A percentile compares a stretch with the other conserved stretches of the same genome.
These are phyloP conservation scores for Brevimyrus niger DNA, from an alignment of 2,113 vertebrate species.

Conservation along the genomic window DNA sequence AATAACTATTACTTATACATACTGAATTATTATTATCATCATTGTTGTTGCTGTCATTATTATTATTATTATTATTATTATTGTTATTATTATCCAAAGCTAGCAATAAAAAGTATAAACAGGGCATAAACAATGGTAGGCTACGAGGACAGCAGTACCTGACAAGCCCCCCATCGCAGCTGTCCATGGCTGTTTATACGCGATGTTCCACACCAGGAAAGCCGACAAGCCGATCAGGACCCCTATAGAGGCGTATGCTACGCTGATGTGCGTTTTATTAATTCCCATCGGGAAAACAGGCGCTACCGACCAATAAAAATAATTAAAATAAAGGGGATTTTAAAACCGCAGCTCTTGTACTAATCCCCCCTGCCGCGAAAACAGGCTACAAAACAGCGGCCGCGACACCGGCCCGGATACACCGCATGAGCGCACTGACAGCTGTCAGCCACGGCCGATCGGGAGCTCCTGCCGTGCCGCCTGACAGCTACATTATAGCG, in stretches of 20 bases:
- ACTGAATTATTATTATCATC: neutral
- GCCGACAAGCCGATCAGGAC: conserved; percentile 66
- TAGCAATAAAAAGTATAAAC: neutral
- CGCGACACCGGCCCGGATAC: neutral
- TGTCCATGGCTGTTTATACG: conserved; percentile 73
- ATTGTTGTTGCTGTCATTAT: neutral
- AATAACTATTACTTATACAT: neutral
- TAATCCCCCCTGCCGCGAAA: neutral
- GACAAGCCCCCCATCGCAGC: conserved; percentile 82
- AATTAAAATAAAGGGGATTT: neutral
- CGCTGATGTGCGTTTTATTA: conserved; percentile 57
- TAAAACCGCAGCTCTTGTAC: neutral
- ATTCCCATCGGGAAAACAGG: conserved; percentile 42
- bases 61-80: neutral
- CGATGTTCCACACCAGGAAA: conserved; percentile 77
- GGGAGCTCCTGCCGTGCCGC: neutral
- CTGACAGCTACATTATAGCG: neutral
- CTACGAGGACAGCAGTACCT: conserved; percentile 54
- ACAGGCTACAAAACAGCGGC: neutral
- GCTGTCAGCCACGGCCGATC: neutral
- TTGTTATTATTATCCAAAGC: neutral
- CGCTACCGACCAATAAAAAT: neutral
- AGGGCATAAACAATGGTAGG: neutral
- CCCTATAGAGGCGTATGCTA: conserved; percentile 68
- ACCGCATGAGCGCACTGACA: conserved; percentile 1